phyloP scores from a whole-genome alignment of 2,888 invertebrate genomes.

The Oxystoma pomonae region DNA sequence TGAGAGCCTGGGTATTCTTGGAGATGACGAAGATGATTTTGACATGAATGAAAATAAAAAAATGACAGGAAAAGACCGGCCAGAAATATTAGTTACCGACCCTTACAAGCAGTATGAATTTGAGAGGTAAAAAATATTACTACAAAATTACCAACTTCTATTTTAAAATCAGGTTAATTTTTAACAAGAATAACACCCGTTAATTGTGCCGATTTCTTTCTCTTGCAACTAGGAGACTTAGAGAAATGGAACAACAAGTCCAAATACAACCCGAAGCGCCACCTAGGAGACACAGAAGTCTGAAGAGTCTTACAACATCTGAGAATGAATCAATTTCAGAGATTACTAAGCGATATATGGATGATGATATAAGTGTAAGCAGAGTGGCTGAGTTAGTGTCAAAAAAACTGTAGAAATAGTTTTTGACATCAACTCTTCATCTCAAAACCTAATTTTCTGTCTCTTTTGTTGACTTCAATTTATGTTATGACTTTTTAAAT shows the following conservation, averaged over 20 bases:
- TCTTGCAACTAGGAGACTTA: background rate
- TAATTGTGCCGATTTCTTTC: too few species aligned
- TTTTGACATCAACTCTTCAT: too few species aligned
- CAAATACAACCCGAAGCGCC: slow-evolving; percentile 40
- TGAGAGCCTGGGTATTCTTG: slow-evolving; percentile 32
- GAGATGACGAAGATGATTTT: slow-evolving; percentile 42
- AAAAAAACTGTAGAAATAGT: too few species aligned
- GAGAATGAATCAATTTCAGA: slow-evolving; percentile 42
- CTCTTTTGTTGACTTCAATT: too few species aligned
- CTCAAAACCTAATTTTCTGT: too few species aligned
- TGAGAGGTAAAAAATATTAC: background rate
- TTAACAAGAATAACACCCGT: too few species aligned
- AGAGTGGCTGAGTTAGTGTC: too few species aligned
- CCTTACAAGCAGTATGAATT: slow-evolving; percentile 33
- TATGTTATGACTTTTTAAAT: too few species aligned
- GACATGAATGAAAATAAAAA: slow-evolving; percentile 45
- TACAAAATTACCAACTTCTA: too few species aligned
- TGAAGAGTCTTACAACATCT: slow-evolving; percentile 43
- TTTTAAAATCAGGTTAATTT: too few species aligned
- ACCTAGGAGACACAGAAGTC: slow-evolving; percentile 41
- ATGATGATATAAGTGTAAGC: background rate
- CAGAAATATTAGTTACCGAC: slow-evolving; percentile 45
- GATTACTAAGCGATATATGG: slow-evolving; percentile 1
- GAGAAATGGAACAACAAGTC: slow-evolving; percentile 3
- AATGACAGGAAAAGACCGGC: slow-evolving; percentile 54